Evolutionary conservation across 2,113 vertebrate genomes (phyloP).

Genomic region (Columbina picui): DNA sequence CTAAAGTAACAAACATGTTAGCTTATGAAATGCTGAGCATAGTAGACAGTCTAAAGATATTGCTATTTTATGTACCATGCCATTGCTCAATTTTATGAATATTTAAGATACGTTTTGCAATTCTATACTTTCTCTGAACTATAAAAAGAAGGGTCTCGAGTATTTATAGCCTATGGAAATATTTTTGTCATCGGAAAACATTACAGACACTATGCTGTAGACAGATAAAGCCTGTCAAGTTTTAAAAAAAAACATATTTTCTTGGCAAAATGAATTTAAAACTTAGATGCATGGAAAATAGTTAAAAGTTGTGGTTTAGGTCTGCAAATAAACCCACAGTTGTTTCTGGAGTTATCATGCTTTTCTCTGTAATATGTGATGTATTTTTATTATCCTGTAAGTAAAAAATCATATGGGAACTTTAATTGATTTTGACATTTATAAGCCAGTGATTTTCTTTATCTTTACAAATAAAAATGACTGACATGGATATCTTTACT

Average conservation of each 20-base stretch:
- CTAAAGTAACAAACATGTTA: neutral
- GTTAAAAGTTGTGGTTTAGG: neutral
- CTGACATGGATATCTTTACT: neutral
- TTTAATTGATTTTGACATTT: neutral
- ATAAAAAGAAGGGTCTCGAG: neutral
- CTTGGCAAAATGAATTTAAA: neutral
- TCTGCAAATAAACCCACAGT: neutral
- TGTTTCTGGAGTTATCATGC: neutral
- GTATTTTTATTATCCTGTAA: neutral
- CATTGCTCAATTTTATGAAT: neutral
- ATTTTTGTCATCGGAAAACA: neutral
- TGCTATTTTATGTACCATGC: neutral
- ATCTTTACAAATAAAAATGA: neutral
- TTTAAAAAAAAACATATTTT: neutral
- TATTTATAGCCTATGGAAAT: neutral
- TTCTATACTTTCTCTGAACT: neutral
- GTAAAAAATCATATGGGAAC: neutral
- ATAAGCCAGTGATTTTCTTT: neutral
- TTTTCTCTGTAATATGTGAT: neutral
- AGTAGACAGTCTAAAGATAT: neutral
- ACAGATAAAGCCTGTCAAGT: neutral
- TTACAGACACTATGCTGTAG: neutral
- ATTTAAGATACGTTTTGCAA: neutral
- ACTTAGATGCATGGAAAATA: neutral
- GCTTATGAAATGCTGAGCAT: neutral